phyloP scores from a whole-genome alignment of 2,888 invertebrate genomes.

The Baccha elongata region DNA sequence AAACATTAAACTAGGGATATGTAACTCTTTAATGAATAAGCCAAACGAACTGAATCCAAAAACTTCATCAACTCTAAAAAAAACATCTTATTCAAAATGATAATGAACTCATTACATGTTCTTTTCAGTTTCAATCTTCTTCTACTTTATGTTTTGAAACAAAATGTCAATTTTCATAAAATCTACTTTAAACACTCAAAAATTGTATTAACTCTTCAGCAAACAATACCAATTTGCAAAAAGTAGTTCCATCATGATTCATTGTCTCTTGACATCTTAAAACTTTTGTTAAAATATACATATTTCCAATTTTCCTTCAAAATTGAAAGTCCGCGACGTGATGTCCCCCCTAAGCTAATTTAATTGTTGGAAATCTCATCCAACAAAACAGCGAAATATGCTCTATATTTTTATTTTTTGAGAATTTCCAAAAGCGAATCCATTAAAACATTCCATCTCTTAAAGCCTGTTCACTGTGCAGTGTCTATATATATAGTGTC shows the following conservation, averaged over 20 bases:
- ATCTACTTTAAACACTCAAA: not conserved
- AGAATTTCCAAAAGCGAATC: constrained; percentile 52
- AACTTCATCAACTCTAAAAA: no score
- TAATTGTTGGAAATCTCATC: constrained; percentile 29
- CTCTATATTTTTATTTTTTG: constrained; percentile 3
- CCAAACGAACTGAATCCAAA: no score
- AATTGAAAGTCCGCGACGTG: not conserved
- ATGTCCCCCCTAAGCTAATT: not conserved
- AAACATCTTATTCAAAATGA: no score
- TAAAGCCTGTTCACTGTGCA: constrained; percentile 1
- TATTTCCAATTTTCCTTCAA: constrained; percentile 21
- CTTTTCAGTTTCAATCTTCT: not conserved
- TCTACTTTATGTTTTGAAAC: not conserved
- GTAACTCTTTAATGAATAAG: no score
- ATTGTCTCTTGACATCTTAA: constrained; percentile 1
- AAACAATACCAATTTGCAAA: constrained; percentile 40
- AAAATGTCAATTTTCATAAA: not conserved
- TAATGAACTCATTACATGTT: not conserved
- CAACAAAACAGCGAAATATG: constrained; percentile 24
- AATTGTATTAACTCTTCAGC: constrained; percentile 24
- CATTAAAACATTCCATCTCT: constrained; percentile 62
- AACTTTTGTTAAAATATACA: constrained; percentile 25
- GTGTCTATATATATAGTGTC: constrained; percentile 29
- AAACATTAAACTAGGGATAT: no score
- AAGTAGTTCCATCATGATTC: not conserved